Conservation (phyloP, 2,888 invertebrate species). For the Cepaea hortensis region DNA sequence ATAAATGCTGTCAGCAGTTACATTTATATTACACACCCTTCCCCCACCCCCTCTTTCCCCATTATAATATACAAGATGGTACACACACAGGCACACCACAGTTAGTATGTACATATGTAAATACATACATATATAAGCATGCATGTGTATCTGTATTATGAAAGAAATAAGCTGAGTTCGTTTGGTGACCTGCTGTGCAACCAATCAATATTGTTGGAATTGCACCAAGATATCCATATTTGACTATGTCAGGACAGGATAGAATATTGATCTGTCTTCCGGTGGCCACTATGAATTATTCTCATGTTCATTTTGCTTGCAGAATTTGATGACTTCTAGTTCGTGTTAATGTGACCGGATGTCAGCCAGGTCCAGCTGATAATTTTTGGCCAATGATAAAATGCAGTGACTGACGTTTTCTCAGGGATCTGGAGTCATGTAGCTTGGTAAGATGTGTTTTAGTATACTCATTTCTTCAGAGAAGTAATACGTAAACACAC, state of each 20-base stretch:
- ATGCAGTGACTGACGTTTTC: neutral
- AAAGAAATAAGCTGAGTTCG: neutral
- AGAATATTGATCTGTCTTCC: neutral
- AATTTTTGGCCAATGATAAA: neutral
- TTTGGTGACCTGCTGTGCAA: slow-evolving; percentile 1
- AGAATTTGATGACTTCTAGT: neutral
- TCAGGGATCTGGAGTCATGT: too few relatives aligned
- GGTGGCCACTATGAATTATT: neutral
- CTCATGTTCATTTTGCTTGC: neutral
- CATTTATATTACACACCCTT: too few relatives aligned
- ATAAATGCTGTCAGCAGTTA: too few relatives aligned
- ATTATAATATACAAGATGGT: too few relatives aligned
- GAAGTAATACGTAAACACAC: too few relatives aligned
- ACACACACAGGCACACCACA: too few relatives aligned
- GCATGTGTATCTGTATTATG: too few relatives aligned
- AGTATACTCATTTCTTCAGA: too few relatives aligned
- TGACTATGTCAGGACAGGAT: slow-evolving; percentile 1
- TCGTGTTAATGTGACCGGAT: neutral
- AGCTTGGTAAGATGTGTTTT: too few relatives aligned
- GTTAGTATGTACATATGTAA: too few relatives aligned
- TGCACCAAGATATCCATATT: slow-evolving; percentile 15
- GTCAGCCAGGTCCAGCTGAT: neutral
- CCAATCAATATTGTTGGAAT: slow-evolving; percentile 12
- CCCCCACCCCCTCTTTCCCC: too few relatives aligned
- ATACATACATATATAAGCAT: too few relatives aligned